A percentile compares a stretch with the other conserved stretches of the same genome.
Evolutionary conservation across 1,140 invertebrate species (phyloP).

Genomic region (Vanessa atalanta): DNA sequence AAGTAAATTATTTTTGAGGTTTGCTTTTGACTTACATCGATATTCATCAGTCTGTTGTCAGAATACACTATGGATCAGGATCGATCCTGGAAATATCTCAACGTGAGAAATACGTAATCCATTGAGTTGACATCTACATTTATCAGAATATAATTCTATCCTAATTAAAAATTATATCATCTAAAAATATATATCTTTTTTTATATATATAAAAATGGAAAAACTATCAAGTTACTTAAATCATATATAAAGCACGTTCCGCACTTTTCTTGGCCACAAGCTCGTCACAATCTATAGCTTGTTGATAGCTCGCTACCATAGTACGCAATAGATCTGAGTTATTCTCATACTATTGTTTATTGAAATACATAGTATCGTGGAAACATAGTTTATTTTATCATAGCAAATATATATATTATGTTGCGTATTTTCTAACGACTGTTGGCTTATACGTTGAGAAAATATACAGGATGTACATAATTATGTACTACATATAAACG

Average conservation of each 20-base stretch:
- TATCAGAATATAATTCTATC: too few species aligned
- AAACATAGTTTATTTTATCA: not conserved
- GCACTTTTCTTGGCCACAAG: not conserved
- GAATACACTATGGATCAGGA: too few species aligned
- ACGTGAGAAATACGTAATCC: too few species aligned
- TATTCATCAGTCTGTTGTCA: too few species aligned
- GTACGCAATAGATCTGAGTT: slow-evolving; percentile 7
- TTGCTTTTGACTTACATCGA: too few species aligned
- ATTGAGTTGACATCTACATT: too few species aligned
- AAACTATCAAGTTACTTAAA: not conserved
- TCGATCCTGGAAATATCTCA: too few species aligned
- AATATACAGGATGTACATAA: too few species aligned
- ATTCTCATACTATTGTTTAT: slow-evolving; percentile 9
- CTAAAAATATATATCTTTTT: not conserved
- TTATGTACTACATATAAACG: too few species aligned
- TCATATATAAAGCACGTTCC: not conserved
- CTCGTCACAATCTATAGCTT: not conserved
- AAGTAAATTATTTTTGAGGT: not conserved
- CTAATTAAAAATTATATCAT: too few species aligned
- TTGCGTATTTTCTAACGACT: too few species aligned
- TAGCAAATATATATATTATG: not conserved
- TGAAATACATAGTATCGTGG: slow-evolving; percentile 3
- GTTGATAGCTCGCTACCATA: slow-evolving; percentile 5
- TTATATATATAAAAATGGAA: not conserved
- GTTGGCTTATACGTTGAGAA: too few species aligned